Conservation (phyloP, 1,140 invertebrate species). For the Paraescarpia echinospica region DNA sequence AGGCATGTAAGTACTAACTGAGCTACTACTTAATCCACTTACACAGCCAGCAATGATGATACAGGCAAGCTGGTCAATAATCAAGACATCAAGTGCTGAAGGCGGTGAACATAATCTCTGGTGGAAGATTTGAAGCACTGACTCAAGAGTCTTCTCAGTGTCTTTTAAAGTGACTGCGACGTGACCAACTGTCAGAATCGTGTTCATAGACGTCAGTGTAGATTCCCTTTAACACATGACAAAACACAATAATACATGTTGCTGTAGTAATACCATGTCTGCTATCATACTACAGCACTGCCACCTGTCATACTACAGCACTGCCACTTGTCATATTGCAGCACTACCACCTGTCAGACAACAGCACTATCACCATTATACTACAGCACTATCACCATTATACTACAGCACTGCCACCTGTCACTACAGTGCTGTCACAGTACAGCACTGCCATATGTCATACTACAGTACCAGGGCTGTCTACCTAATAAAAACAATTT, state of each 20-base stretch:
- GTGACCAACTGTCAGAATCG: slow-evolving; percentile 95
- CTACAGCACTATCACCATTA: no score
- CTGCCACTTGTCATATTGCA: no score
- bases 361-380: no score
- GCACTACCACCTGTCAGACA: no score
- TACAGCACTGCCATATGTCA: no score
- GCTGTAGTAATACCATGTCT: neutral
- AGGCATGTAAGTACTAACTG: slow-evolving; percentile 88
- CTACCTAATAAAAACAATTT: no score
- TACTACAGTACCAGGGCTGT: no score
- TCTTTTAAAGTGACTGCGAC: slow-evolving; percentile 91
- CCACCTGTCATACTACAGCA: no score
- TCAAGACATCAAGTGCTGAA: slow-evolving; percentile 84
- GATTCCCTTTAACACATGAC: slow-evolving; percentile 70
- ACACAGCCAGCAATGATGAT: slow-evolving; percentile 83
- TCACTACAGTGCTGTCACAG: no score
- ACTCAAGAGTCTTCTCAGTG: slow-evolving; percentile 80
- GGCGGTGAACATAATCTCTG: slow-evolving; percentile 89
- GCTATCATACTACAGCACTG: neutral
- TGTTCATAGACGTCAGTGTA: slow-evolving; percentile 89
- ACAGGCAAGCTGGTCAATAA: slow-evolving; percentile 95
- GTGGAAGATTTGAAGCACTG: slow-evolving; percentile 95
- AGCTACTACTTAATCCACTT: slow-evolving; percentile 34
- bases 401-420: no score
- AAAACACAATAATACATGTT: neutral